Base-by-base conservation (phyloP, 1,140 invertebrate species). In the Cepaea nemoralis region DNA sequence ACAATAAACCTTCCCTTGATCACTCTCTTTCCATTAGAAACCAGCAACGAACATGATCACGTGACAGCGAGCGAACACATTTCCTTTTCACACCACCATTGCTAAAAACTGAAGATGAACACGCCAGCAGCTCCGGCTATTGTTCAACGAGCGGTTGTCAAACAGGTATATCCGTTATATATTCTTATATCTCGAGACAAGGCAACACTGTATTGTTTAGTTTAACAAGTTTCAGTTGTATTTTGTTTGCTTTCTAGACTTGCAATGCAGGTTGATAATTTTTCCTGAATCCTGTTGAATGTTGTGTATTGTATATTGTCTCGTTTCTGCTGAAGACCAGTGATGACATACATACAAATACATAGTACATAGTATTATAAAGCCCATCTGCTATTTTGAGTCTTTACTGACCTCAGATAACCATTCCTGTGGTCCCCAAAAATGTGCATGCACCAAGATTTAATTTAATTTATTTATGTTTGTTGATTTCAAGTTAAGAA, bases 51-150 rank as follows among this genome's bases (percentile, higher is more conserved):
- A 27, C n/a, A 27, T 35, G n/a, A 55, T 77, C 75, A 77, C 75
- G 75, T 77, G 75, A 77, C 55, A 40, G 35, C 16, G n/a, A 35
- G 0, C 27, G 3, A 78, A 39, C 77, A 78, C 77, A 78, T 63
- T 80, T 80, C 69, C 69, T 73, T 80, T 80, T 73, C 77, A 24
- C 77, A 69, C 48, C 76, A 77, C 42, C 50, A 77, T 55, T 39
- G 22, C 24, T 63, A 42, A 14, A 71, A 73, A 33, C 39, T 1
- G n/a, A 73, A 73, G 78, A 80, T 80, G 78, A 71, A 22, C 45
- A 27, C 77, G 27, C 77, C 78, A 33, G 24, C 55, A 35, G 33
- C 66, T 5, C 39, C 78, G 22, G 16, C 66, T 55, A 33, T 55
- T 27, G 19, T 80, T 50, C 78, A 80, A 80, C 71, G 48, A 73